Base-by-base conservation (phyloP, 2,888 invertebrate genomes). In the Tanypteryx hageni region DNA sequence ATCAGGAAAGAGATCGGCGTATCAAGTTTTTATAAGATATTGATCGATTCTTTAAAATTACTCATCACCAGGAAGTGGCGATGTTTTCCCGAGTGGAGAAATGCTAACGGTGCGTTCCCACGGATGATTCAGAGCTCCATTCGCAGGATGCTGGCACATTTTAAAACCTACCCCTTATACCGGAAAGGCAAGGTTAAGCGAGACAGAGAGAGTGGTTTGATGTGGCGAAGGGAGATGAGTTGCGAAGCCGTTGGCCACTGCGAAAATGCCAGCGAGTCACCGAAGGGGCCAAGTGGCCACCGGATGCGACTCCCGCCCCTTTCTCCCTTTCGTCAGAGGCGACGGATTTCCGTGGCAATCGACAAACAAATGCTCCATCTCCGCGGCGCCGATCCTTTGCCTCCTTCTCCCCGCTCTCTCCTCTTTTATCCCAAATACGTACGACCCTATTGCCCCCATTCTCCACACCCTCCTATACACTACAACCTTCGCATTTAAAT, bases 1-100 rank as follows among this genome's bases (percentile, higher is more conserved):
- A 83, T 56, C 83, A 57, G 83, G 56, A 83, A 56, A 83, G n/a
- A 83, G n/a, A n/a, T n/a, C 57, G 83, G 83, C 83, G 56, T 44
- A 83, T 83, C 10, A 83, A 83, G 44, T 44, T 18, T 10, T n/a
- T 44, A 31, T 44, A 10, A 83, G 83, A 16, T 57, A 10, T n/a
- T 10, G 5, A 44, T 44, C 44, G 44, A 44, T 44, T 5, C 3
- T 44, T 44, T 5, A 44, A 44, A 44, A 44, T 44, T 5, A 44
- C 44, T 5, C 44, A 44, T 44, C 44, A 44, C 44, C 44, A 44
- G 44, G 44, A 44, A 44, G 44, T 44, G 44, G 44, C 44, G 44
- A 44, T 44, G 44, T 44, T 44, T 44, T 44, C 44, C 44, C 44
- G 44, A 44, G 44, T 44, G 44, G 44, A 44, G 44, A 44, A 44